Evolutionary conservation across 2,797 vertebrate species (phyloP).

Genomic region (Trematomus bernacchii): DNA sequence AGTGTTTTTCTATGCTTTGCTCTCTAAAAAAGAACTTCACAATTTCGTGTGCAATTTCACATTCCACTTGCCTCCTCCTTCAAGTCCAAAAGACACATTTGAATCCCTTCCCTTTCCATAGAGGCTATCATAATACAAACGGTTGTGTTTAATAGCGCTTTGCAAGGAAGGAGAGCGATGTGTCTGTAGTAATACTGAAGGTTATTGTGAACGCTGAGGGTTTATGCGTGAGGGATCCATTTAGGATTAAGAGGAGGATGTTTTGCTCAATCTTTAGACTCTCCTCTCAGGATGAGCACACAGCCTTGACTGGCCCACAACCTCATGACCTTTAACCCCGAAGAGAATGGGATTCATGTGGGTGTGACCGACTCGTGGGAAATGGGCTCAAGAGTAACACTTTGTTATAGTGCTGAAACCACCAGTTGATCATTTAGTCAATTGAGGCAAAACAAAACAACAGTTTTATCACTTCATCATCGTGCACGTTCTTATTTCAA

Average conservation of each 20-base stretch:
- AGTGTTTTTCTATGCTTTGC: slow-evolving; percentile 40
- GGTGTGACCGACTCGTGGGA: slow-evolving; percentile 3
- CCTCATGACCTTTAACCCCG: slow-evolving; percentile 36
- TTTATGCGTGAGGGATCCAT: slow-evolving; percentile 57
- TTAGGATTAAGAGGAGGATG: slow-evolving; percentile 50
- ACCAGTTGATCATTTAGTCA: neutral
- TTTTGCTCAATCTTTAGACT: slow-evolving; percentile 22
- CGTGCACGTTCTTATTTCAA: neutral
- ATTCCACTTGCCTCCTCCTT: slow-evolving; percentile 37
- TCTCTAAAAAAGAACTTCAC: slow-evolving; percentile 23
- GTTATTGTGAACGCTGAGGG: slow-evolving; percentile 45
- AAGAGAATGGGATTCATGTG: slow-evolving; percentile 18
- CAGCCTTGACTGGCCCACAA: slow-evolving; percentile 2
- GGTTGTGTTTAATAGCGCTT: slow-evolving; percentile 39
- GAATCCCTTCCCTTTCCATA: slow-evolving; percentile 31
- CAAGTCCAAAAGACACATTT: slow-evolving; percentile 24
- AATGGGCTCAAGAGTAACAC: neutral
- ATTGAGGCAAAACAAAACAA: neutral
- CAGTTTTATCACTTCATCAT: neutral
- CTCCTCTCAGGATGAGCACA: slow-evolving; percentile 24
- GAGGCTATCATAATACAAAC: slow-evolving; percentile 30
- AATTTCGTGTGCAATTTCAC: slow-evolving; percentile 37
- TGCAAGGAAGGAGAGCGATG: slow-evolving; percentile 22
- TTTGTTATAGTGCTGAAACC: neutral
- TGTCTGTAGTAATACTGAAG: slow-evolving; percentile 36